phyloP scores from a whole-genome alignment of 1,140 invertebrate genomes.

The Aphaenogaster floridana region DNA sequence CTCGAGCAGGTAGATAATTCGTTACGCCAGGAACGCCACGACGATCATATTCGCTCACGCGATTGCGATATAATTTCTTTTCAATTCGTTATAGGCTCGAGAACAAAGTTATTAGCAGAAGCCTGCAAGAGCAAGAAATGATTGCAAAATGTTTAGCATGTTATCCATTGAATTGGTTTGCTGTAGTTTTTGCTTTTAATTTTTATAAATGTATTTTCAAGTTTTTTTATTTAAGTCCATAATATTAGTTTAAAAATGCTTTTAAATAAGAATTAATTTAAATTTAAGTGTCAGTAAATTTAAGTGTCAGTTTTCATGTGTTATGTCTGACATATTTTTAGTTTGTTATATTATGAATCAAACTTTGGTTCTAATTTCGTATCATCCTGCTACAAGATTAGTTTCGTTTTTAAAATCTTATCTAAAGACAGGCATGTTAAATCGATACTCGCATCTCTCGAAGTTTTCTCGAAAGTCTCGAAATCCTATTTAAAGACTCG shows the following conservation, averaged over 20 bases:
- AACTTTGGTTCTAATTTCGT: background rate
- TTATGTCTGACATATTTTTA: background rate
- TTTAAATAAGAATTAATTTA: no score
- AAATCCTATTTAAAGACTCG: no score
- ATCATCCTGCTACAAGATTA: background rate
- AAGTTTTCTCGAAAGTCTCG: no score
- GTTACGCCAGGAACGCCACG: conserved; percentile 66
- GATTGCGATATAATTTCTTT: conserved; percentile 47
- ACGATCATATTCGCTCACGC: conserved; percentile 29
- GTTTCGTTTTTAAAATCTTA: background rate
- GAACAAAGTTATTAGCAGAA: background rate
- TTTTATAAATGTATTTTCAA: conserved; percentile 17
- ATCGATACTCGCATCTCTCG: no score
- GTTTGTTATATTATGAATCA: background rate
- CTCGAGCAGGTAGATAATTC: conserved; percentile 59
- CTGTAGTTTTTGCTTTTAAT: no score
- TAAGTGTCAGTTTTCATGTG: no score
- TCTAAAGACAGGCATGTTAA: no score
- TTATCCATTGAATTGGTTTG: background rate
- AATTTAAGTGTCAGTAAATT: no score
- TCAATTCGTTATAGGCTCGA: background rate
- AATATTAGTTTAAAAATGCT: background rate
- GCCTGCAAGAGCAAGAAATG: background rate
- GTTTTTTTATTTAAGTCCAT: background rate
- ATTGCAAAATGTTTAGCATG: background rate